Evolutionary conservation across 2,113 vertebrate species (phyloP), one percentile per base, ranked within the genome.

Genomic region (Pica pica): DNA sequence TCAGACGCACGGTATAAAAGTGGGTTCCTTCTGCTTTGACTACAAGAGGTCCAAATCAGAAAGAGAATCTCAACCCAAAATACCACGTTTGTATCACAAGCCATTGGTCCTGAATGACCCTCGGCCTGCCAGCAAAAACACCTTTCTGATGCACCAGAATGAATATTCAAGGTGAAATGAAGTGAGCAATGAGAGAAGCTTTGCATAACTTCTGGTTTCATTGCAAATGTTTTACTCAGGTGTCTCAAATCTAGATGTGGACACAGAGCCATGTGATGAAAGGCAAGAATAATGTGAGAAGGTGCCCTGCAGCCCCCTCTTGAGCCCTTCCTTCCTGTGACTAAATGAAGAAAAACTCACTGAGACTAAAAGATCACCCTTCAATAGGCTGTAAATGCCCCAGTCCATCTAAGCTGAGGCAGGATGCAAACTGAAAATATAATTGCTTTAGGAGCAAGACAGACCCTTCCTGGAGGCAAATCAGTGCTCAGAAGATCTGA

Each of bases 291-390:
- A 83, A 82, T 46, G 47, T 49, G n/a, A 63, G 47, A 88, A 73
- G 3, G 9, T 60, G 56, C 52, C 73, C 52, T 75, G 73, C 44
- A 92, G 64, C 16, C 30, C 55, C 24, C 16, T 26, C 64, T 13
- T 86, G 65, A 80, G 71, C 49, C 30, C 35, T 79, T 92, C 65
- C 60, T 91, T 94, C 83, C 83, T 91, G 61, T 94, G 89, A 89
- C 49, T 94, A 94, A 89, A 87, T 28, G 84, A 79, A 89, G 57
- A 78, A 94, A 78, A 94, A 68, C 81, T 77, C 59, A 27, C 23
- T 23, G 49, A 53, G 74, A 56, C 53, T 46, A 64, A 83, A 73
- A 71, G 60, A 84, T 78, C 69, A 78, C 47, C 47, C 28, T 81
- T 56, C 50, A 93, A 93, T 80, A 20, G 10, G 9, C 33, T 74